Evolutionary conservation across 1,140 invertebrate species (phyloP).

Genomic region (Ladona fulva): DNA sequence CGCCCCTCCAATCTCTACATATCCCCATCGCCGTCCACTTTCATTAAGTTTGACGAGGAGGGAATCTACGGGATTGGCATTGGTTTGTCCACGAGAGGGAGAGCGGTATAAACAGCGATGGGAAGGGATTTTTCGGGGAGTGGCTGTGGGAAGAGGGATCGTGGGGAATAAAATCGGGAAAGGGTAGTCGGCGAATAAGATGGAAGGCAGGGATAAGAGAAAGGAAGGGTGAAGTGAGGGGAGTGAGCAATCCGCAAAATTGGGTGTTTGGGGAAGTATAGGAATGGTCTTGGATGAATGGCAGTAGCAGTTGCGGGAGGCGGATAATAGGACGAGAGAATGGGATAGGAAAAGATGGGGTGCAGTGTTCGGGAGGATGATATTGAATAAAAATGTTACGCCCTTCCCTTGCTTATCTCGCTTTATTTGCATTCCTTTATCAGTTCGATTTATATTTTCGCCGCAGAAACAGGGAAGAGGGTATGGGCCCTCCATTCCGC

Average conservation of each 20-base stretch:
- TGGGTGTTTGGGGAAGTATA: conserved; percentile 9
- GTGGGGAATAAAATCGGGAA: not conserved
- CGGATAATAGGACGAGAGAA: too few species aligned
- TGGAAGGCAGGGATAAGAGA: not conserved
- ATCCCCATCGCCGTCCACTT: not conserved
- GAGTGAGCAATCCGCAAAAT: not conserved
- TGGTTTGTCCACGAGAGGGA: not conserved
- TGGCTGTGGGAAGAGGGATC: not conserved
- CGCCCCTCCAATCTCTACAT: not conserved
- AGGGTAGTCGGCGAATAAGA: not conserved
- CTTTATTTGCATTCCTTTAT: too few species aligned
- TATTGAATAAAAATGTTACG: too few species aligned
- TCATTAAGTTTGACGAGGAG: conserved; percentile 9
- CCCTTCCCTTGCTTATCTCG: too few species aligned
- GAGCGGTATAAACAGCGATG: not conserved
- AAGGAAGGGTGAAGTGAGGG: not conserved
- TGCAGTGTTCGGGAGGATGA: too few species aligned
- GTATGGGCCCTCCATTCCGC: too few species aligned
- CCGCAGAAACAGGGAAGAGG: too few species aligned
- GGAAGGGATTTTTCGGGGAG: not conserved
- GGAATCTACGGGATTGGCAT: not conserved
- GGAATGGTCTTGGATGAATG: conserved; percentile 4
- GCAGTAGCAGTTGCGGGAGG: not conserved
- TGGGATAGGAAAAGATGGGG: too few species aligned
- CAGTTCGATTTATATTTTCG: too few species aligned